These are phyloP conservation scores for Paraescarpia echinospica DNA, from an alignment of 1,140 invertebrate species.

Conservation along the genomic window DNA sequence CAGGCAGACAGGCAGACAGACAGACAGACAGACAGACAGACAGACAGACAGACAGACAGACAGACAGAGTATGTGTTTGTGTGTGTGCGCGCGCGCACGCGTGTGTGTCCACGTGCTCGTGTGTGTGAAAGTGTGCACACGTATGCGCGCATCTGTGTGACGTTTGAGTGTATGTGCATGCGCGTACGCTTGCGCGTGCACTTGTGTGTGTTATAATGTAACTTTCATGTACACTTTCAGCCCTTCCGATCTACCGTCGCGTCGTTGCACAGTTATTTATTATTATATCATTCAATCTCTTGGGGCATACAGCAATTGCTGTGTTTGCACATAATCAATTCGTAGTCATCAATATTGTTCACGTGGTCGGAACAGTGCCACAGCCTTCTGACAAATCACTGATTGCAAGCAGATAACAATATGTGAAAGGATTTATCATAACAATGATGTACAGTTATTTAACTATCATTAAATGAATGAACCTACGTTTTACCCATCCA, in stretches of 20 bases:
- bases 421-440: too few species aligned
- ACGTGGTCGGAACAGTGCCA: too few species aligned
- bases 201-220: not conserved
- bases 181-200: not conserved
- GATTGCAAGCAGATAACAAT: too few species aligned
- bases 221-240: not conserved
- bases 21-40: too few species aligned
- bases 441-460: too few species aligned
- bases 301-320: not conserved
- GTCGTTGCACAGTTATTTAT: not conserved
- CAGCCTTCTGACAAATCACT: too few species aligned
- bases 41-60: too few species aligned
- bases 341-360: not conserved
- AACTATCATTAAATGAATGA: too few species aligned
- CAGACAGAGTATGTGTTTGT: not conserved
- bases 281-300: not conserved
- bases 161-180: not conserved
- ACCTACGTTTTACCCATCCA: too few species aligned
- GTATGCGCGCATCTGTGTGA: not conserved
- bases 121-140: not conserved
- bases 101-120: not conserved
- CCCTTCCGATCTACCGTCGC: not conserved
- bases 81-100: not conserved
- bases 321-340: not conserved
- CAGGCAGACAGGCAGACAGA: too few species aligned